Percentiles rank a stretch among this genome's conserved stretches.
These are phyloP conservation scores for Ardeotis arabs DNA, from an alignment of 2,113 vertebrate genomes.

Conservation along the genomic window DNA sequence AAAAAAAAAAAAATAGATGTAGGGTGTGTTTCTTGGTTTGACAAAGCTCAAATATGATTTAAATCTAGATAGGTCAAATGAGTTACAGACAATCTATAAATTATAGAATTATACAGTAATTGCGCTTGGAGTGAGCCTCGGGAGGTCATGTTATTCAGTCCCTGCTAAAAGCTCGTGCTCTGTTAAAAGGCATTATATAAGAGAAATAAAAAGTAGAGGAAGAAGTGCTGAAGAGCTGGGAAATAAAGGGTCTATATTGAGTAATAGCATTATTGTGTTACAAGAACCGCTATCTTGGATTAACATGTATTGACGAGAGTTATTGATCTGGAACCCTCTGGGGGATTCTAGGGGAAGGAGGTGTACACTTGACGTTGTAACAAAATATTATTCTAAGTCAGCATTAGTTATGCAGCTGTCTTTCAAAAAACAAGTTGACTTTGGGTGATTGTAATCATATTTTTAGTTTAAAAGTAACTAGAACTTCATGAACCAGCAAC, in stretches of 20 bases:
- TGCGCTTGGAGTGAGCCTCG: not conserved
- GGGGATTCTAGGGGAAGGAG: not conserved
- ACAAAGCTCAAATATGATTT: not conserved
- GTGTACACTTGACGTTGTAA: not conserved
- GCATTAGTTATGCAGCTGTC: not conserved
- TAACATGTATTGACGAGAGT: not conserved
- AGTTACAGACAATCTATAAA: not conserved
- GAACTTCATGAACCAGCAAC: not conserved
- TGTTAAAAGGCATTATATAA: not conserved
- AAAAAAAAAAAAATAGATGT: not conserved
- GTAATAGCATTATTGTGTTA: not conserved
- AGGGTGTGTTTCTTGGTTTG: not conserved
- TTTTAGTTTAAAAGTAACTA: not conserved
- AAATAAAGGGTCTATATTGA: not conserved
- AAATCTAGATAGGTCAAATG: not conserved
- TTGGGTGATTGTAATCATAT: not conserved
- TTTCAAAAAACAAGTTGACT: not conserved
- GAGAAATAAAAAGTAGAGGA: not conserved
- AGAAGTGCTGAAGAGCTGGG: not conserved
- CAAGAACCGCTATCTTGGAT: accelerated
- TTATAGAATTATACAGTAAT: not conserved
- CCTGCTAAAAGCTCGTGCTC: not conserved
- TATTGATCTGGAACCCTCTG: not conserved
- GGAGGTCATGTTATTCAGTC: not conserved
- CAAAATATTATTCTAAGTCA: not conserved